These are phyloP conservation scores for Ciona savignyi DNA, from an alignment of 23 tunicate species.

Conservation along the genomic window DNA sequence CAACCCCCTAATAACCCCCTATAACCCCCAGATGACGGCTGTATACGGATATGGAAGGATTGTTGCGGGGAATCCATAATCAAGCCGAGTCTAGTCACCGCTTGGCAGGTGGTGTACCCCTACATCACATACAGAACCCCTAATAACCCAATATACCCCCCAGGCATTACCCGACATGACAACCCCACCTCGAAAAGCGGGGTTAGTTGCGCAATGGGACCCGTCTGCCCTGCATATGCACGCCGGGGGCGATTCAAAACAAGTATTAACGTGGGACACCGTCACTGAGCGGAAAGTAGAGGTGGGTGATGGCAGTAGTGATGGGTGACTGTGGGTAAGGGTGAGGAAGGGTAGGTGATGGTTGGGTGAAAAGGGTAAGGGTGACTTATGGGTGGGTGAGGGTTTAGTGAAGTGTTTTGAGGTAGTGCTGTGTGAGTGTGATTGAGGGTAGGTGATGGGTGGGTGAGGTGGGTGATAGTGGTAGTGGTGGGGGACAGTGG, in stretches of 20 bases:
- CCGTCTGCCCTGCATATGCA: conserved; percentile 31
- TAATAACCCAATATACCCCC: too few species aligned
- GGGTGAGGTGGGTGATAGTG: too few species aligned
- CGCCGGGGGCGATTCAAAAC: conserved; percentile 69
- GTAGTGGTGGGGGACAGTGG: too few species aligned
- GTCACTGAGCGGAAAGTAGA: conserved; percentile 33
- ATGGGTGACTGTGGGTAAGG: too few species aligned
- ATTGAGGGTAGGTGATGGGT: too few species aligned
- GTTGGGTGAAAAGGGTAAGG: too few species aligned
- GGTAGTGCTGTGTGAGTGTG: too few species aligned
- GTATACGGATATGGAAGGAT: conserved; percentile 72
- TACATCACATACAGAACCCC: not conserved
- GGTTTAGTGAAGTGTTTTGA: too few species aligned
- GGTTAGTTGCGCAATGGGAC: conserved; percentile 58
- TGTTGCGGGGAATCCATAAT: conserved; percentile 17
- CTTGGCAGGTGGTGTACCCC: conserved; percentile 81
- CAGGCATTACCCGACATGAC: conserved; percentile 9
- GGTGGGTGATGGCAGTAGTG: too few species aligned
- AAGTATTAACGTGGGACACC: conserved; percentile 68
- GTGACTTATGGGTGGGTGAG: too few species aligned
- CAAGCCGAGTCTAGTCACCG: conserved; percentile 42
- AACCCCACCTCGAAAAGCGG: conserved; percentile 37
- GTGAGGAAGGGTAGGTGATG: too few species aligned
- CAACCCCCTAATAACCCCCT: too few species aligned
- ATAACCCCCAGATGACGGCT: conserved; percentile 61